These are phyloP conservation scores for Ranitomeya variabilis DNA, from an alignment of 2,113 vertebrate species.

Conservation along the genomic window DNA sequence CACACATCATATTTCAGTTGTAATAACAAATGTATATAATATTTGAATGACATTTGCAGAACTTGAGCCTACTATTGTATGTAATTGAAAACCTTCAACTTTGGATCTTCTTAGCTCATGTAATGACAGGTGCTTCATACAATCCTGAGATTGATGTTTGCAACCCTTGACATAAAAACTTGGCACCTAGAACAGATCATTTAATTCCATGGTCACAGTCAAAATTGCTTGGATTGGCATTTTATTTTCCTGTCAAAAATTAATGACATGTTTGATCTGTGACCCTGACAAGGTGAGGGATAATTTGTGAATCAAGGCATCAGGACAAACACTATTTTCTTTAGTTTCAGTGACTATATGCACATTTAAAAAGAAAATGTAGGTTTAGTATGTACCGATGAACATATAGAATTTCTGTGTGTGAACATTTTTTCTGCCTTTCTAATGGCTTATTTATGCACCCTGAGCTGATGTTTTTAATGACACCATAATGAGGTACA, in stretches of 20 bases:
- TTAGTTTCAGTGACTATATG: background rate
- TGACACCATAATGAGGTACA: too few relatives aligned
- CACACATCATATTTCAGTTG: background rate
- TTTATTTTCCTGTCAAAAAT: constrained; percentile 37
- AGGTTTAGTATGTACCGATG: background rate
- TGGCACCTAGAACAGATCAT: constrained; percentile 19
- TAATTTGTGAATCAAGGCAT: background rate
- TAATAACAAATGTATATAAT: background rate
- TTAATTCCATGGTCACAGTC: constrained; percentile 42
- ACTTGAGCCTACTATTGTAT: background rate
- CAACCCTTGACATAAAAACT: constrained; percentile 37
- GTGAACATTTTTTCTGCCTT: background rate
- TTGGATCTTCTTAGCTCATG: background rate
- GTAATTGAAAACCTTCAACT: constrained; percentile 9
- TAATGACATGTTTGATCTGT: background rate
- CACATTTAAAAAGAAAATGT: background rate
- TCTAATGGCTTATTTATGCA: background rate
- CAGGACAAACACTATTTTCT: background rate
- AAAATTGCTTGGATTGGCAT: constrained; percentile 25
- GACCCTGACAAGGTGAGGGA: background rate
- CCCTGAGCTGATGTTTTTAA: too few relatives aligned
- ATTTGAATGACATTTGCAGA: background rate
- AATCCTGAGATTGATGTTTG: constrained; percentile 20
- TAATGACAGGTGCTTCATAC: background rate
- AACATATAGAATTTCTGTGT: background rate